phyloP scores from a whole-genome alignment of 2,113 vertebrate genomes.

The Oostethus manadensis region DNA sequence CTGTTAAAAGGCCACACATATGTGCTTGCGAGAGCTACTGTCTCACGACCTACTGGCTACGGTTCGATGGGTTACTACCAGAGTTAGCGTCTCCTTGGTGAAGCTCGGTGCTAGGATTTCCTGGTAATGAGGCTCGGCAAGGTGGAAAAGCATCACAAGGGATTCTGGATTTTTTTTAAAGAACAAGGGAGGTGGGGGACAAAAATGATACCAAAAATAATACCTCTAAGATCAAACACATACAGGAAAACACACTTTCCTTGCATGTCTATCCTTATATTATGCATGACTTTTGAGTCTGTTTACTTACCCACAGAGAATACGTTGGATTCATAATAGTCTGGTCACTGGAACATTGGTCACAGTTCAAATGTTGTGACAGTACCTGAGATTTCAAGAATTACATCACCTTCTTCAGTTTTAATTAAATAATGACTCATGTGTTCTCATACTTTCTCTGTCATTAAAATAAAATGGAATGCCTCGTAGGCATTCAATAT shows the following conservation, averaged over 20 bases:
- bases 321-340: no score
- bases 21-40: slow-evolving; percentile 13
- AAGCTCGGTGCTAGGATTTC: slow-evolving; percentile 58
- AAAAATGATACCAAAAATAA: slow-evolving; percentile 33
- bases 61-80: slow-evolving; percentile 56
- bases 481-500: no score
- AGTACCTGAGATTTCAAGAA: no score
- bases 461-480: no score
- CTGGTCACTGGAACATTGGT: no score
- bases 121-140: slow-evolving; percentile 63
- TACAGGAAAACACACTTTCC: slow-evolving; percentile 7
- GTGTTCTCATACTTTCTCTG: no score
- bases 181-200: neutral
- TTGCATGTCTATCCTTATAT: slow-evolving; percentile 25
- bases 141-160: slow-evolving; percentile 48
- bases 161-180: slow-evolving; percentile 30
- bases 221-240: slow-evolving; percentile 39
- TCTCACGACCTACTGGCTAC: slow-evolving; percentile 41
- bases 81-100: slow-evolving; percentile 63
- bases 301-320: no score
- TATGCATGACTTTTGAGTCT: slow-evolving; percentile 22
- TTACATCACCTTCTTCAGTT: no score
- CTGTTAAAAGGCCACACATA: slow-evolving; percentile 61
- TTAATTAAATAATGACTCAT: no score
- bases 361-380: no score